These are phyloP conservation scores for Phyllostomus hastatus DNA, from an alignment of 2,113 vertebrate species.

Conservation along the genomic window DNA sequence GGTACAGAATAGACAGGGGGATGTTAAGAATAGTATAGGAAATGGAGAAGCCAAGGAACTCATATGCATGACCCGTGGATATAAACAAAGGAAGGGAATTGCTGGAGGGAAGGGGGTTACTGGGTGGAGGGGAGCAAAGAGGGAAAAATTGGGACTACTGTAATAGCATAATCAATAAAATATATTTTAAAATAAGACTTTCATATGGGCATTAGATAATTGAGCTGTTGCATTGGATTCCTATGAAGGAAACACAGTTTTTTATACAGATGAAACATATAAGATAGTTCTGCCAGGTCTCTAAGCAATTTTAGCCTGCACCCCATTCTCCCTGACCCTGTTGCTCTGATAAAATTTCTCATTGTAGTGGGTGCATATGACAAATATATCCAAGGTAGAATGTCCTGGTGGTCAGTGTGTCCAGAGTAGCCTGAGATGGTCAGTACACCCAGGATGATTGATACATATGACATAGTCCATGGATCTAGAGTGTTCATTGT, in stretches of 20 bases:
- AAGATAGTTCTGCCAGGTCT: neutral
- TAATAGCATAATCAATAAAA: no score
- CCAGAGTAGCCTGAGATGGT: neutral
- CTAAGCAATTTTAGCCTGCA: neutral
- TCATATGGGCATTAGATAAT: neutral
- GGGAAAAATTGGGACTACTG: no score
- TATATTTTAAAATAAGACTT: neutral
- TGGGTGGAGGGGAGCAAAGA: no score
- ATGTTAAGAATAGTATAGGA: no score
- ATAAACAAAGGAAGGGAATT: no score
- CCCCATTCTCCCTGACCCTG: neutral
- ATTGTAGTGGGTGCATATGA: neutral
- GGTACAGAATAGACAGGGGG: no score
- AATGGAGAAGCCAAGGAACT: no score
- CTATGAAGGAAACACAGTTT: neutral
- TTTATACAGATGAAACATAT: neutral
- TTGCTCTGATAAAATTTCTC: neutral
- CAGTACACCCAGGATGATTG: neutral
- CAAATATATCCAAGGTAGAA: neutral
- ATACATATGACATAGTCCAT: neutral
- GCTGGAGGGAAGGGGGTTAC: no score
- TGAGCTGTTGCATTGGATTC: neutral
- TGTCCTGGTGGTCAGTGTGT: neutral
- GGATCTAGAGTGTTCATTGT: no score
- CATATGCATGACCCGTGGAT: no score